Evolutionary conservation across 2,797 vertebrate species (phyloP).

Genomic region (Aselliscus stoliczkanus): DNA sequence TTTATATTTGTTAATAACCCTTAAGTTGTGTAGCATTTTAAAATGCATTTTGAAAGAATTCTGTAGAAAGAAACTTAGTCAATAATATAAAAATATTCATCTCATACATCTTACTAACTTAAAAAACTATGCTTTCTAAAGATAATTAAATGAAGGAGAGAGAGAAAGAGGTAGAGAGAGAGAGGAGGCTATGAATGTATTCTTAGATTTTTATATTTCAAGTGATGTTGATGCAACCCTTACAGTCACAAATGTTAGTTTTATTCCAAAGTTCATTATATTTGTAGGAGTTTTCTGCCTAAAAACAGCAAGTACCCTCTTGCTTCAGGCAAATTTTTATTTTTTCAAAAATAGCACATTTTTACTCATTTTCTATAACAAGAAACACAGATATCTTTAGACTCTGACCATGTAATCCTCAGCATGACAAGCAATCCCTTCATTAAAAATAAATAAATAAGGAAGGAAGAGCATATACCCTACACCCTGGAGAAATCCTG

Average conservation of each 20-base stretch:
- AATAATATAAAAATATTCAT: not conserved
- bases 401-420: not conserved
- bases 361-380: not conserved
- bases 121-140: not conserved
- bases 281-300: not conserved
- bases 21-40: not conserved
- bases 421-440: not conserved
- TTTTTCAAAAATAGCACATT: not conserved
- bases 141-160: not conserved
- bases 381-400: not conserved
- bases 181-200: not conserved
- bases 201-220: not conserved
- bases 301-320: not conserved
- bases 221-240: not conserved
- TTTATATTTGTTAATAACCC: not conserved
- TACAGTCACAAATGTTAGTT: not conserved
- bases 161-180: not conserved
- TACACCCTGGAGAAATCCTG: constrained; percentile 43
- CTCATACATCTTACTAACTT: not conserved
- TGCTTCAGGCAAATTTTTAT: not conserved
- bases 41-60: not conserved
- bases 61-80: not conserved
- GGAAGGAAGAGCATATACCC: not conserved
- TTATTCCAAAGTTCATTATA: not conserved
- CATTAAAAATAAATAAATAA: constrained; percentile 54